Percentiles rank a stretch among this genome's conserved stretches.
Conservation (phyloP, 2,797 vertebrate species). For the Sebastes elongatus region DNA sequence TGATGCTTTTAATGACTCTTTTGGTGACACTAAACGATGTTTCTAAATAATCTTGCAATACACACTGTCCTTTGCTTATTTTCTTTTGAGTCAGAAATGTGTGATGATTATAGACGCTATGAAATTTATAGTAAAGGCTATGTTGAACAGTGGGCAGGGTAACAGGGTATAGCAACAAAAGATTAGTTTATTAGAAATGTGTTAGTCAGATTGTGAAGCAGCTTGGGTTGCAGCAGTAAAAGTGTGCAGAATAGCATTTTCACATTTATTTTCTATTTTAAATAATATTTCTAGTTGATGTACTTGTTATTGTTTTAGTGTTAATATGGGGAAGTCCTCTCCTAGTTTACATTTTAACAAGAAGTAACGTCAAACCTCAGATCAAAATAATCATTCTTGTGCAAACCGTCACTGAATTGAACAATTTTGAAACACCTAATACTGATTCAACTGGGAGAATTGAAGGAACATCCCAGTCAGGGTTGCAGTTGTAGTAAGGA, state of each 20-base stretch:
- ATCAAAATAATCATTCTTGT: background rate
- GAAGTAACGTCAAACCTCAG: background rate
- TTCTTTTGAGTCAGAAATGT: conserved; percentile 11
- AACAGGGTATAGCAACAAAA: background rate
- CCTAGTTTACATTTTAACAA: background rate
- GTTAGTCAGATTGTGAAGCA: background rate
- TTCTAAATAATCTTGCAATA: conserved; percentile 41
- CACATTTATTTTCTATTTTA: background rate
- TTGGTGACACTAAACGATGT: conserved; percentile 49
- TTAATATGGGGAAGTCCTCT: background rate
- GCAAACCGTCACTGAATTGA: too few relatives aligned
- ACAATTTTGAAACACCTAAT: too few relatives aligned
- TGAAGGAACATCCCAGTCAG: too few relatives aligned
- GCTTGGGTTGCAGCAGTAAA: background rate
- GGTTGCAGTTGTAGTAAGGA: too few relatives aligned
- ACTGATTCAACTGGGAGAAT: too few relatives aligned
- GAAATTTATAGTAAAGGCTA: background rate
- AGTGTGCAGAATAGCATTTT: background rate
- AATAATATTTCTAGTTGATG: background rate
- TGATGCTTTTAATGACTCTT: conserved; percentile 61
- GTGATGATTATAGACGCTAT: background rate
- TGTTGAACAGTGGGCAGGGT: background rate
- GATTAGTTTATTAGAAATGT: background rate
- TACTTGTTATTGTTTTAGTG: background rate
- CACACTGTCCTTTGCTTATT: conserved; percentile 12